Evolutionary conservation across 2,888 invertebrate genomes (phyloP), one percentile per base, ranked within the genome.

Genomic region (Oscheius sp.): DNA sequence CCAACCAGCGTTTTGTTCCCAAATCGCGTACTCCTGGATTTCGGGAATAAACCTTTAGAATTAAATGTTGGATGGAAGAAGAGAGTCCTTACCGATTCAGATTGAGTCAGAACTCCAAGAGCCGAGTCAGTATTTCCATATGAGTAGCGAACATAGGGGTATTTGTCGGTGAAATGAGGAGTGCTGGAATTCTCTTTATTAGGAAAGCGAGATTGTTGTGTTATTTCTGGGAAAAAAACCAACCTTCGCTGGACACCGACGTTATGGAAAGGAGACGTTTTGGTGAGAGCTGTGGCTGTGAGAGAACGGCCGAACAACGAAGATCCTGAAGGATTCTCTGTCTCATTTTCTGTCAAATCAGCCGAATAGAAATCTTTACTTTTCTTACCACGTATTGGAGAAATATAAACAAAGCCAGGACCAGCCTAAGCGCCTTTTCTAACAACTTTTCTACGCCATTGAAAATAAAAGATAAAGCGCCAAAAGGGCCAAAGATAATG

Each of bases 161-260:
- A 82, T 65, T 79, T 85, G 75, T 82, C 84, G 27, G 81, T 79
- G 72, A 73, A 85, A 63, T 81, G 85, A 42, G 82, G 85, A 48
- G 84, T 82, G 66, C 76, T n/a, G n/a, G n/a, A n/a, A n/a, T n/a
- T n/a, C n/a, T n/a, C n/a, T n/a, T n/a, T n/a, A n/a, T n/a, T n/a
- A n/a, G n/a, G n/a, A n/a, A n/a, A n/a, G n/a, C n/a, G n/a, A n/a
- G n/a, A n/a, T n/a, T n/a, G n/a, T n/a, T n/a, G n/a, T n/a, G n/a
- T n/a, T n/a, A n/a, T n/a, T n/a, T n/a, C n/a, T n/a, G n/a, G n/a
- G n/a, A n/a, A n/a, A n/a, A n/a, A n/a, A n/a, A n/a, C n/a, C n/a
- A n/a, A n/a, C n/a, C n/a, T 78, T 33, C 85, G 73, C 71, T 86
- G 85, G n/a, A 85, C 84, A 33, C 83, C 85, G 48, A 85, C 82